Base-by-base conservation (phyloP, 2,888 invertebrate species). In the Acrobasis consociella region DNA sequence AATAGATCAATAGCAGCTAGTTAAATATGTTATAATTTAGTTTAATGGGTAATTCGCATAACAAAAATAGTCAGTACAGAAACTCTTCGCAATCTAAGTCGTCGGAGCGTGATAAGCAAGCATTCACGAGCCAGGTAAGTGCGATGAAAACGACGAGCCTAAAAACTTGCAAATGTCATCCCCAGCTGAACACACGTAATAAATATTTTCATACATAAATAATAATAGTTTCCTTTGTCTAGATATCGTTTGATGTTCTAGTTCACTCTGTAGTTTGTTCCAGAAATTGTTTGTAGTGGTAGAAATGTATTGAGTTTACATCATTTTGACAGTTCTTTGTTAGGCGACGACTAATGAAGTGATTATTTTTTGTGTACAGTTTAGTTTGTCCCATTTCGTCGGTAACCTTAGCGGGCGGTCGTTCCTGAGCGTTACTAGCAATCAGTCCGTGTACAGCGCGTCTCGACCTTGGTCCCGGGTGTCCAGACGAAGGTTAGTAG, bases 401-500 rank as follows among this genome's bases (percentile, higher is more conserved):
- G 93, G 91, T 78, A 94, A 94, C 86, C 87, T 94, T 76, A 94
- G 94, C 86, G 94, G 93, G 75, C 92, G 93, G 77, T 94, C 94
- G 71, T 93, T 93, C 85, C 83, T 87, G 68, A 94, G 94, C 80
- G 85, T 93, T 69, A 90, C 90, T 69, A 94, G 94, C 80, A 93
- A 93, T 82, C 93, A 93, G 83, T 94, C 94, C 39, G 93, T 91
- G 65, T 93, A 91, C 82, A 94, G 94, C 83, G 91, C 93, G 80
- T 93, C 93, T 72, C 93, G 94, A 79, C 94, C 95, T 80, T 95
- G 94, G 94, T 95, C 95, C 77, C 93, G 94, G 75, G 89, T 94
- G 75, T 95, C 95, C 75, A 87, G 94, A 78, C 93, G 94, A 91
- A 95, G 95, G 95, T 95, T 84, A 89, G 87, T 85, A 69, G n/a